A percentile compares a stretch with the other conserved stretches of the same genome.
phyloP scores from a whole-genome alignment of 2,113 vertebrate species.

The Sardina pilchardus region DNA sequence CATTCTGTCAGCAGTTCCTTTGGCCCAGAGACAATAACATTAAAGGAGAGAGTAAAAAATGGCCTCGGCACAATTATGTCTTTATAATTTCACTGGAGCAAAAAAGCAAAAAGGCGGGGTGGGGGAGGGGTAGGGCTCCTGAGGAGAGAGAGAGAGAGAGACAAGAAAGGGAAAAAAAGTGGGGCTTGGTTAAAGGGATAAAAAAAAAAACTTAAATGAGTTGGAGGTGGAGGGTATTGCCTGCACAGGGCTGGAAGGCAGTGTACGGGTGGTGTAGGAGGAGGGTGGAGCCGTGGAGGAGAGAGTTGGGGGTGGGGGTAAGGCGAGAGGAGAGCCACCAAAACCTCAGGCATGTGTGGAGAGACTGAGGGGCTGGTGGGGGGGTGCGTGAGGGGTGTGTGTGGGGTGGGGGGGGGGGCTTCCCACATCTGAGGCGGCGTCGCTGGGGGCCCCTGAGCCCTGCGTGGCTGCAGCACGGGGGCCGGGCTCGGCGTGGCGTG shows the following conservation, averaged over 20 bases:
- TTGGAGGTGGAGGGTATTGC: conserved; percentile 17
- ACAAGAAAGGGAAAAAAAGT: not conserved
- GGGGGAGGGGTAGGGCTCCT: not conserved
- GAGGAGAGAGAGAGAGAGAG: not conserved
- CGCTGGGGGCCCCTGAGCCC: conserved; percentile 70
- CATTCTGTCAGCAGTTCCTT: conserved; percentile 62
- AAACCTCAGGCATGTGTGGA: conserved; percentile 86
- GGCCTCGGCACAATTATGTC: conserved; percentile 35
- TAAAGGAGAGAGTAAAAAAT: conserved; percentile 44
- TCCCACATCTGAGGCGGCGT: conserved; percentile 87
- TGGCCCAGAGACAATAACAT: conserved; percentile 50
- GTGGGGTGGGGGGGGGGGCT: conserved; percentile 50
- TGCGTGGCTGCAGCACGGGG: conserved; percentile 55
- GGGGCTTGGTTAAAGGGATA: not conserved
- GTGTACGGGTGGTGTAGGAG: conserved; percentile 19
- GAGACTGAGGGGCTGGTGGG: conserved; percentile 66
- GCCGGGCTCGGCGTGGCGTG: conserved; percentile 63
- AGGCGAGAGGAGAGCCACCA: conserved; percentile 49
- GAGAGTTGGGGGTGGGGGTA: conserved; percentile 38
- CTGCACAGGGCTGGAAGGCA: conserved; percentile 33
- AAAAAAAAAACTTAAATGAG: conserved; percentile 16
- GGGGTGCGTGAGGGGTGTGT: not conserved
- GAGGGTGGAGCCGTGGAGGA: conserved; percentile 57
- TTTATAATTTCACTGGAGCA: conserved; percentile 53
- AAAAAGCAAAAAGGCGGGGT: not conserved